These are phyloP conservation scores for Proisotoma minuta DNA, from an alignment of 2,888 invertebrate species.

Conservation along the genomic window DNA sequence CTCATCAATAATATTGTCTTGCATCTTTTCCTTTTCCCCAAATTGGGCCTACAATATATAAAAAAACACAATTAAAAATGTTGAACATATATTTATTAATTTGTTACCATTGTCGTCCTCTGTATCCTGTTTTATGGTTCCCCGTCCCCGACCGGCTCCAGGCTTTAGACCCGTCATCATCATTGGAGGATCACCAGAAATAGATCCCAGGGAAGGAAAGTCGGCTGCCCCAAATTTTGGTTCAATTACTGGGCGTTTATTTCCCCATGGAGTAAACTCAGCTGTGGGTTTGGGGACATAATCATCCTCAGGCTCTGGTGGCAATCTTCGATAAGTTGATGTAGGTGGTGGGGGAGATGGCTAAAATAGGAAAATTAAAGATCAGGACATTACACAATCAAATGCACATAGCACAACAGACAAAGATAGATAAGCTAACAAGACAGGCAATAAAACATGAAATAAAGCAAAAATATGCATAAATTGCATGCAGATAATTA, in stretches of 20 bases:
- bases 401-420: no score
- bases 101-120: neutral
- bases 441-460: no score
- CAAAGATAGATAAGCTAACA: no score
- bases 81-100: neutral
- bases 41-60: no score
- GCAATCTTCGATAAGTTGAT: neutral
- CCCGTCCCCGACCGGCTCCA: constrained; percentile 2
- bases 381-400: no score
- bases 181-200: neutral
- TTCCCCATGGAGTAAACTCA: constrained; percentile 11
- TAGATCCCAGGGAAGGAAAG: constrained; percentile 17
- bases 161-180: neutral
- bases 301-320: neutral
- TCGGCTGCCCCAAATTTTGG: constrained; percentile 16
- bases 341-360: neutral
- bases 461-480: no score
- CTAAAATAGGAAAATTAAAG: neutral
- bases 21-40: no score
- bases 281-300: neutral
- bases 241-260: neutral
- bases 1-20: no score
- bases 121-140: neutral
- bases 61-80: no score
- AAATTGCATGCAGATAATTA: no score